Evolutionary conservation across 2,113 vertebrate species (phyloP), one percentile per base, ranked within the genome.

Genomic region (Alosa alosa): DNA sequence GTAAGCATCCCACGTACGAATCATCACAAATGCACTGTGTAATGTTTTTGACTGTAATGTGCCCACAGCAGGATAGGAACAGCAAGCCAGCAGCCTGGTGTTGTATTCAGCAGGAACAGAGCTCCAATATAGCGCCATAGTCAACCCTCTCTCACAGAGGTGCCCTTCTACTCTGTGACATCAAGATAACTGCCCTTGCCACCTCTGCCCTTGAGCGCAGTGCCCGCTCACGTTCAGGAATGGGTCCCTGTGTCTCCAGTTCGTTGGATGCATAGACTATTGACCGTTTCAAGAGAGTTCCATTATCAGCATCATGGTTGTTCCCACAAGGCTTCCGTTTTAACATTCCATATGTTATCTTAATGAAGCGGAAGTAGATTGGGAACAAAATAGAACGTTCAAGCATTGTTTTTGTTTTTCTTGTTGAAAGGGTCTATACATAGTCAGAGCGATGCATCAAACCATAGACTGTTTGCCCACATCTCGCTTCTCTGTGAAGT

Each of bases 191-290:
- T 78, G 72, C 84, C 82, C 68, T 44, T 39, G 82, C 86, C 83
- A 86, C 86, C 84, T 86, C 55, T 44, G 83, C 52, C 83, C 55
- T n/a, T 39, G 41, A 84, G 83, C 41, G 18, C 83, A 64, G 11
- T 6, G 55, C 39, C 11, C 72, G 5, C 36, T 64, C 82, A 41
- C 0, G 36, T 39, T 39, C 31, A 15, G 31, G 31, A 78, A 39
- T 4, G 36, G 6, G 11, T 72, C 8, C 25, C 72, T 36, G 31
- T 1, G 31, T 36, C 31, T 39, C 11, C 10, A 15, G 72, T 3
- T 44, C 31, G 31, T 31, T 31, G 31, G 31, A 31, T 31, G 31
- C 31, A 31, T 31, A 31, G 31, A 31, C 31, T 31, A 31, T 31
- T 31, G 31, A 31, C 31, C 31, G 31, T 31, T 31, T 31, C 31